phyloP scores from a whole-genome alignment of 2,888 invertebrate species.

The Meliscaeva auricollis region DNA sequence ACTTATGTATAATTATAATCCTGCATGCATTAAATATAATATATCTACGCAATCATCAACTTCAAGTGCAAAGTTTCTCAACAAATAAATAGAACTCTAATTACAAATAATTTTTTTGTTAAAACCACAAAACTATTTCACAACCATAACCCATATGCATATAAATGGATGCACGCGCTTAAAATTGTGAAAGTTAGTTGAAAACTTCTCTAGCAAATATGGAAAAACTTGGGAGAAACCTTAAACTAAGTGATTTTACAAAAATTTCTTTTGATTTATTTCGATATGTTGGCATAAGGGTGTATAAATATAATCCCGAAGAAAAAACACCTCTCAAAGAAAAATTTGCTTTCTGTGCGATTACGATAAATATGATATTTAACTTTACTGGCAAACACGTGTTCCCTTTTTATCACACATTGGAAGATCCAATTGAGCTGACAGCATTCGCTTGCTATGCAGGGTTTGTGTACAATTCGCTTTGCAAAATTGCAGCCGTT shows the following conservation, averaged over 20 bases:
- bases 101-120: slow-evolving; percentile 5
- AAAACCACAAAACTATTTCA: slow-evolving; percentile 4
- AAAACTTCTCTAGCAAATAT: slow-evolving; percentile 6
- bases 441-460: slow-evolving; percentile 52
- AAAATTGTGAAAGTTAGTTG: background rate
- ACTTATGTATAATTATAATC: no score
- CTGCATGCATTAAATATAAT: no score
- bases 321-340: slow-evolving; percentile 1
- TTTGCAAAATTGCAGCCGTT: slow-evolving; percentile 48
- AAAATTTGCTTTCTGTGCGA: slow-evolving; percentile 5
- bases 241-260: slow-evolving; percentile 59
- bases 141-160: background rate
- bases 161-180: background rate
- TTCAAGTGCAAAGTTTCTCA: slow-evolving; percentile 17
- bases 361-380: background rate
- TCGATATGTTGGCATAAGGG: slow-evolving; percentile 39
- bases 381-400: background rate
- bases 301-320: slow-evolving; percentile 39
- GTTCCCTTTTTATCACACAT: background rate
- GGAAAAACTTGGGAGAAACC: slow-evolving; percentile 14
- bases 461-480: slow-evolving; percentile 59
- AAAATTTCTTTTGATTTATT: slow-evolving; percentile 41
- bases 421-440: slow-evolving; percentile 36
- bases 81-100: slow-evolving; percentile 22
- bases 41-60: background rate